Evolutionary conservation across 1,140 invertebrate species (phyloP), one percentile per base, ranked within the genome.

Genomic region (Hermetia illucens): DNA sequence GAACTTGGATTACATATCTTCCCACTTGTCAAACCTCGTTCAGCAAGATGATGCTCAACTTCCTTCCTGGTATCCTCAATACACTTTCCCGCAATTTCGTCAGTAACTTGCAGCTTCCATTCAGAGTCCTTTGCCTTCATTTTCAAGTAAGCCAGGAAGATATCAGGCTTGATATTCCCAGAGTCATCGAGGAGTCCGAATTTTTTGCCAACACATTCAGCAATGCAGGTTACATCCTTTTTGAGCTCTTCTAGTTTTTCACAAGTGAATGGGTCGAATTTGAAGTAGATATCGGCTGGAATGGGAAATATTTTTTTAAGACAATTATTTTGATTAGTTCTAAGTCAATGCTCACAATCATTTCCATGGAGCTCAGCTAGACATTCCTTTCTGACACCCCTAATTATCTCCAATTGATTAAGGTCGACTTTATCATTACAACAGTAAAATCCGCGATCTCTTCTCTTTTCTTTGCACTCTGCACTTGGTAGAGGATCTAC

Each of bases 201-300:
- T 5, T 24, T 38, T 13, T 38, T 35, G 2, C 22, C 39, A 4
- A 44, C 25, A 9, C 43, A 44, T 36, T 41, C 43, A 24, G 21
- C 32, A 12, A 38, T 25, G 36, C 43, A 44, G 20, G 41, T 33
- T 8, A 39, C 30, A 35, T 42, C 5, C 24, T 41, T 25, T 12
- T 38, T 44, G 4, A 44, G 32, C 21, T 37, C 30, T 5, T 36
- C 5, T 36, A 44, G 38, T 16, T 38, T 35, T 17, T 44, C 39
- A 32, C 43, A 44, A 15, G 35, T 27, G 21, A 44, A 41, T 15
- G 43, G 43, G 31, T 44, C 40, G 12, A 35, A 41, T 13, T 22
- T n/a, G n/a, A n/a, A 16, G 9, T 41, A 21, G 13, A 20, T 37
- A 36, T 35, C 43, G 12, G 36, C 43, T 44, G 30, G 20, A 21